Percentiles rank a stretch among this genome's conserved stretches.
phyloP scores from a whole-genome alignment of 2,113 vertebrate species.

The Callipepla squamata region DNA sequence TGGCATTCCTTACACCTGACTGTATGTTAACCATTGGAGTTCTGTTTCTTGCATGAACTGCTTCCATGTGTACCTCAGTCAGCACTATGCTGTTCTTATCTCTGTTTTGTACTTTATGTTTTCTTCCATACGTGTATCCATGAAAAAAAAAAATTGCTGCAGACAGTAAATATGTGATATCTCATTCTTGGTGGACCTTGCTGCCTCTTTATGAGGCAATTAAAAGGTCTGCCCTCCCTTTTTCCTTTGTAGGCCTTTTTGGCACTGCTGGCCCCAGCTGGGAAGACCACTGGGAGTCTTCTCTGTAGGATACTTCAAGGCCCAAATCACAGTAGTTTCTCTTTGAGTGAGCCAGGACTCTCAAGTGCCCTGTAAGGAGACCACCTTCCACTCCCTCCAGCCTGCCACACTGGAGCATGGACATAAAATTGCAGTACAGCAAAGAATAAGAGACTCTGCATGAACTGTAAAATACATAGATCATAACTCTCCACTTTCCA shows the following conservation, averaged over 20 bases:
- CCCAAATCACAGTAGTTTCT: rapidly evolving
- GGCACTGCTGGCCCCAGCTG: neutral
- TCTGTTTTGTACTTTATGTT: neutral
- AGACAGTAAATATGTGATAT: neutral
- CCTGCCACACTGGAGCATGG: neutral
- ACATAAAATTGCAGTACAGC: neutral
- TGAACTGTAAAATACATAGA: neutral
- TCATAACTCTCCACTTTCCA: neutral
- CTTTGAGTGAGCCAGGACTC: neutral
- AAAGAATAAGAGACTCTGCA: neutral
- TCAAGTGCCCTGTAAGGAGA: neutral
- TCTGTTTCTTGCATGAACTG: neutral
- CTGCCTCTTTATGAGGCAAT: neutral
- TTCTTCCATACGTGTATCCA: neutral
- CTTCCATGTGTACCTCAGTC: neutral
- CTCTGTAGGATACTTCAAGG: neutral
- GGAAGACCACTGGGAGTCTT: neutral
- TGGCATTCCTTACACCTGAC: neutral
- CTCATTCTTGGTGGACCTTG: neutral
- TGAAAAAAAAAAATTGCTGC: neutral
- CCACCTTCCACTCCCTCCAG: neutral
- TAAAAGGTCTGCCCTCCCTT: neutral
- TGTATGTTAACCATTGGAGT: neutral
- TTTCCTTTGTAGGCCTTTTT: neutral
- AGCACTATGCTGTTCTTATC: neutral